Percentiles rank a stretch among this genome's conserved stretches.
phyloP scores from a whole-genome alignment of 2,113 vertebrate species.

The Pterocles burchelli region DNA sequence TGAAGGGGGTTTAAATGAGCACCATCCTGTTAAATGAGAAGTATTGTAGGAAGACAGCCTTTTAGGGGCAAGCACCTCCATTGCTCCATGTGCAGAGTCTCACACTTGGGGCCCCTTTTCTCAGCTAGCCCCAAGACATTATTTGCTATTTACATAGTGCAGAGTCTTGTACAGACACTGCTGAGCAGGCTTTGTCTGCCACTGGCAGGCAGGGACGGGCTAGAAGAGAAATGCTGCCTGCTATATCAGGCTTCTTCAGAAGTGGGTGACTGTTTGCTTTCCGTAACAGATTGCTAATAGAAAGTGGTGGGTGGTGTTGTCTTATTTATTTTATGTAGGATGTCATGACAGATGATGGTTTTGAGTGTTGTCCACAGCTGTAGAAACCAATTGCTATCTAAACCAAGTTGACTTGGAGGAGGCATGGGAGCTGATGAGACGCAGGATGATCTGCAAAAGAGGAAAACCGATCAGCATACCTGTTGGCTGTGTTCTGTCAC shows the following conservation, averaged over 20 bases:
- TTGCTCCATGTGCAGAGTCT: background rate
- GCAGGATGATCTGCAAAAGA: background rate
- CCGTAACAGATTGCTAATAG: background rate
- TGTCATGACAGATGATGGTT: slow-evolving; percentile 4
- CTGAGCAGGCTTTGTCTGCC: background rate
- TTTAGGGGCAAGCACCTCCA: background rate
- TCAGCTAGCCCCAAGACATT: background rate
- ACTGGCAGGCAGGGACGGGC: background rate
- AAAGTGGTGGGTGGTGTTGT: slow-evolving; percentile 8
- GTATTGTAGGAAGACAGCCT: background rate
- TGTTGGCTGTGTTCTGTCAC: background rate
- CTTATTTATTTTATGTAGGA: slow-evolving; percentile 9
- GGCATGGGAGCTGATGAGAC: background rate
- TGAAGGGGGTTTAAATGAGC: background rate
- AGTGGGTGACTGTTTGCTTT: slow-evolving; percentile 29
- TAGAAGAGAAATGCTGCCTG: background rate
- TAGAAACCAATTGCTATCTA: background rate
- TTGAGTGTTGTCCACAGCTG: background rate
- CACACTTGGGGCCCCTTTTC: background rate
- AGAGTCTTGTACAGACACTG: background rate
- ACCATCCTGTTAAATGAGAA: background rate
- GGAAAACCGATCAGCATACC: background rate
- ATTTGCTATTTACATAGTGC: background rate
- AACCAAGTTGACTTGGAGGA: background rate
- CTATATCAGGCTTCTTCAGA: background rate